Base-by-base conservation (phyloP, 2,888 invertebrate species). In the Thelaira solivaga region DNA sequence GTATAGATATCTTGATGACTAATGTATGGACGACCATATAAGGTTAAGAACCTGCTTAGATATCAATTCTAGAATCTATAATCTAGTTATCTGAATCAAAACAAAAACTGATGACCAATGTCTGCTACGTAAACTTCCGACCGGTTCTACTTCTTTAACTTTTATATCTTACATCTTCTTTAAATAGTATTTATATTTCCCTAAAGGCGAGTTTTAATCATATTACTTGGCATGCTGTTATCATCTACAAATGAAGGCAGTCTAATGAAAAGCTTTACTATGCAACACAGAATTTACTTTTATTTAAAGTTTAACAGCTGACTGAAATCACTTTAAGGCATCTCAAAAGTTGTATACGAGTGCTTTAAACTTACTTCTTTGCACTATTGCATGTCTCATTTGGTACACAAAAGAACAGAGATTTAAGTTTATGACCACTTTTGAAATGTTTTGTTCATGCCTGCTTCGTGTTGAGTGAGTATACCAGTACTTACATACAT, bases 381-480 rank as follows among this genome's bases (percentile, higher is more conserved):
- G 36, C 45, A 55, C 59, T 31, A 51, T 72, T 22, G 53, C 72
- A 55, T 77, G 77, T 72, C 62, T 55, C 41, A 41, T 31, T 49
- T 47, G 5, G 7, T 29, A 29, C 24, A 61, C 59, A 49, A 41
- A 34, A 65, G 49, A 61, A 39, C 53, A 62, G 67, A 80, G 72
- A 36, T 73, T 68, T 45, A 39, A 71, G 74, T 78, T 78, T 78
- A 74, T 74, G 64, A 43, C 26, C 55, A 78, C 47, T 59, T 78
- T 68, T 43, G 31, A 64, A 55, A 64, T 72, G 68, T 57, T 72
- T 72, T 47, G 65, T 61, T 26, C 22, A 49, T 49, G n/a, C 18
- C 49, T 22, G 16, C 2, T 24, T 26, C 4, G 16, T 26, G 24
- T 26, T n/a, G 18, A 41, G 26, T 20, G 43, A 65, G 55, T 64